Conservation (phyloP, 2,888 invertebrate genomes). For the Pegoplata infirma region DNA sequence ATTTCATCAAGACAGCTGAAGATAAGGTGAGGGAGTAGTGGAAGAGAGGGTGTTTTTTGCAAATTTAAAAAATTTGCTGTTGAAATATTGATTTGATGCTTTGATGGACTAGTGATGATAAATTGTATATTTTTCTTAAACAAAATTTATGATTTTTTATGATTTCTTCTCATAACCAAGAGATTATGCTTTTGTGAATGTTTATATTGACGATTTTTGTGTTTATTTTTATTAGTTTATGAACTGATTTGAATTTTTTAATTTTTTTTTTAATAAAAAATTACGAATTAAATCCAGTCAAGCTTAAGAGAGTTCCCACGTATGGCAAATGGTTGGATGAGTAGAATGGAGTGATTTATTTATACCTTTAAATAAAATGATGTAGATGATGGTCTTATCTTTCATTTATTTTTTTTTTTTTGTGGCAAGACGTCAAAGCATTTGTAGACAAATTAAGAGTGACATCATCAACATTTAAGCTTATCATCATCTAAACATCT, state of each 20-base stretch:
- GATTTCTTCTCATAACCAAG: conserved; percentile 5
- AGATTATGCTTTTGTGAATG: conserved; percentile 6
- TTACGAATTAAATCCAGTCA: conserved; percentile 23
- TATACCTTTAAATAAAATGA: background rate
- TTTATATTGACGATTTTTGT: background rate
- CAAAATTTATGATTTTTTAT: conserved; percentile 36
- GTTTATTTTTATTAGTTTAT: conserved; percentile 47
- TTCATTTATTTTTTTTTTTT: background rate
- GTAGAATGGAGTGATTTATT: background rate
- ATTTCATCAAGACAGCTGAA: conserved; percentile 33
- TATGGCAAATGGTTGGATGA: background rate
- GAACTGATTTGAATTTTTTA: conserved; percentile 19
- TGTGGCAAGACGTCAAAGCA: conserved; percentile 49
- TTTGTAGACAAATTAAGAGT: conserved; percentile 67
- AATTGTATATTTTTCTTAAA: conserved; percentile 60
- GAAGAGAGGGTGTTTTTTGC: background rate
- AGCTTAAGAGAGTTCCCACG: conserved; percentile 50
- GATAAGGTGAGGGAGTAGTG: too few relatives aligned
- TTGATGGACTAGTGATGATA: conserved; percentile 60
- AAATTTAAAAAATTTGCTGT: conserved; percentile 46
- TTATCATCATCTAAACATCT: conserved; percentile 51
- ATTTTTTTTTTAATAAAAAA: conserved; percentile 11
- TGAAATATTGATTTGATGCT: conserved; percentile 51
- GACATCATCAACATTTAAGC: conserved; percentile 70
- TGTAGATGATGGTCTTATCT: conserved; percentile 28